Base-by-base conservation (phyloP, 2,797 vertebrate species). In the Lateolabrax maculatus region DNA sequence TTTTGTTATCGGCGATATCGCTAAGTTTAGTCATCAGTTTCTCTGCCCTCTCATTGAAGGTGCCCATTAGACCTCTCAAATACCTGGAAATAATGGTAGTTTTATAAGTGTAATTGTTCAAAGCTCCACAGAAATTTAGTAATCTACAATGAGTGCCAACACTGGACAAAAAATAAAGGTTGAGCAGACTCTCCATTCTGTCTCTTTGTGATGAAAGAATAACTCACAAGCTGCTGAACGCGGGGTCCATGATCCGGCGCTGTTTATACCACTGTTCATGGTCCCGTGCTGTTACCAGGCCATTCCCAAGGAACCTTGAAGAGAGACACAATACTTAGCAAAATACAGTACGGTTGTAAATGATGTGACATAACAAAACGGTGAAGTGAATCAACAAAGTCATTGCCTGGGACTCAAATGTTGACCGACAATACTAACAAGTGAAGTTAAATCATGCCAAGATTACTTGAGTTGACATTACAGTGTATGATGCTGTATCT, bases 21-120 rank as follows among this genome's bases (percentile, higher is more conserved):
- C 92, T 74, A 19, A 98, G 93, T 18, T 92, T 94, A 75, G 93
- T 87, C 96, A 97, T 96, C 84, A 99, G 93, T 58, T 93, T 93
- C 86, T 98, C 97, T 0, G 96, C 96, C 83, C 94, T 96, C 89
- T 98, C 97, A 43, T 98, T 98, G 92, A 99, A 97, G 3, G 94
- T 94, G 0, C 91, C 96, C 93, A 96, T 97, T 71, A 97, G 80
- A 75, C 95, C 95, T 75, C 95, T 92, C 86, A 98, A 89, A 91
- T 97, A 98, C 79, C 96, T 97, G 87, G 16, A 71, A 52, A 43
- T 9, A 46, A 81, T 8, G 0, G 21, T 12, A 69, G 25, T 25
- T 68, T 64, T 43, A 41, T 41, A 63, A 0, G 27, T 18, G 34
- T 36, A 57, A 19, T 36, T n/a, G 16, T n/a, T n/a, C 1, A 61